Evolutionary conservation across 2,888 invertebrate species (phyloP).

Genomic region (Thyatira batis): DNA sequence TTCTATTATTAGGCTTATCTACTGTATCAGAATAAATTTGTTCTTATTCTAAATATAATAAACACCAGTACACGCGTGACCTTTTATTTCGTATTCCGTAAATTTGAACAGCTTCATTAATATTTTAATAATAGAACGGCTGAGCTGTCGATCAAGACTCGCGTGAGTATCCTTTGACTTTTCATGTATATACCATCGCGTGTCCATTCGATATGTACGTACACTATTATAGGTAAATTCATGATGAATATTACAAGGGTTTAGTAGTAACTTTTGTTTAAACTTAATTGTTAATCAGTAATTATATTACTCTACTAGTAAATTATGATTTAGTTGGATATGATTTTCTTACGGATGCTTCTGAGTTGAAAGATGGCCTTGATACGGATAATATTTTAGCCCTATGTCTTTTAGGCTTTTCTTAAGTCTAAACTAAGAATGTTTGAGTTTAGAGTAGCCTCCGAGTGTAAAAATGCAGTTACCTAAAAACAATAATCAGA

Average conservation of each 20-base stretch:
- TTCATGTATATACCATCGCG: not conserved
- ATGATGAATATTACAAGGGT: not conserved
- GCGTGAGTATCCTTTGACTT: not conserved
- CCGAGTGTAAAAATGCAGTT: no score
- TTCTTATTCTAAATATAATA: no score
- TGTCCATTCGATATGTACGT: not conserved
- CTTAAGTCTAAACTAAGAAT: no score
- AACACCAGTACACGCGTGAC: not conserved
- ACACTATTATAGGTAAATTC: not conserved
- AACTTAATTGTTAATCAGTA: not conserved
- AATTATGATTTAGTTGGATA: not conserved
- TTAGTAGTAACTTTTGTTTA: not conserved
- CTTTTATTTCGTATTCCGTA: not conserved
- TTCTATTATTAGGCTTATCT: no score
- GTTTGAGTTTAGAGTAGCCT: no score
- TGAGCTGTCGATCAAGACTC: not conserved
- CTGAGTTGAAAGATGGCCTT: no score
- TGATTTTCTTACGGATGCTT: no score
- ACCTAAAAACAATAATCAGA: no score
- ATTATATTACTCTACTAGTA: no score
- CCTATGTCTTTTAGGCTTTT: no score
- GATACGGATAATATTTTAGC: no score
- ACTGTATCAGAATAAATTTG: no score
- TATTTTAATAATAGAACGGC: not conserved
- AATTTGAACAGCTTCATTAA: not conserved